Percentiles rank a stretch among this genome's conserved stretches.
phyloP scores from a whole-genome alignment of 2,888 invertebrate genomes.

The Sarcophaga variegata region DNA sequence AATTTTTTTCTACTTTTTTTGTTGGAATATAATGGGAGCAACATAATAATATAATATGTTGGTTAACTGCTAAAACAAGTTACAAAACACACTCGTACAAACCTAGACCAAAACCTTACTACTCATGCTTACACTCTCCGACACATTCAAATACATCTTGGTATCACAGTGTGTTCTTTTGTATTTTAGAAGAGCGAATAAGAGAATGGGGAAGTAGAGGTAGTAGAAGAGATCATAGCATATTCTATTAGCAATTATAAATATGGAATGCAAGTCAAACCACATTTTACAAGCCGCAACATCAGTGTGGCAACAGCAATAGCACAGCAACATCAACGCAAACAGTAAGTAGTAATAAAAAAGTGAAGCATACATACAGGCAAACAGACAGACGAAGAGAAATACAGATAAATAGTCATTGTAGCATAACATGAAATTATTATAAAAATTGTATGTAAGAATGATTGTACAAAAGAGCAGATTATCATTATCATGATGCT shows the following conservation, averaged over 20 bases:
- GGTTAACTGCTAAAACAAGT: slow-evolving; percentile 16
- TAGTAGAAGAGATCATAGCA: slow-evolving; percentile 72
- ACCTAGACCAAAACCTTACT: slow-evolving; percentile 4
- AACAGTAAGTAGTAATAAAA: background rate
- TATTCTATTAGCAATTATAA: slow-evolving; percentile 81
- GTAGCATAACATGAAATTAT: background rate
- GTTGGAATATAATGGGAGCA: slow-evolving; percentile 32
- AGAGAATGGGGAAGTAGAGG: too few relatives aligned
- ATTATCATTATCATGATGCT: slow-evolving; percentile 60
- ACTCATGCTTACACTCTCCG: background rate
- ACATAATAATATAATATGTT: slow-evolving; percentile 50
- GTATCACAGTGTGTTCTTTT: slow-evolving; percentile 16
- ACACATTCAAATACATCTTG: background rate
- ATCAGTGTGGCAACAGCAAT: background rate
- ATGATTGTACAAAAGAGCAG: slow-evolving; percentile 42
- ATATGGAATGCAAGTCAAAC: slow-evolving; percentile 70
- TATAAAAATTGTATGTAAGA: slow-evolving; percentile 2
- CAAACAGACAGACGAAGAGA: background rate
- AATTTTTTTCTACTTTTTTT: slow-evolving; percentile 28
- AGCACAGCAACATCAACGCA: too few relatives aligned
- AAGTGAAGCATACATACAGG: background rate
- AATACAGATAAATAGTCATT: background rate
- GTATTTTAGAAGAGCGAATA: slow-evolving; percentile 17
- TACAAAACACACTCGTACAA: background rate
- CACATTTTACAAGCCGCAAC: slow-evolving; percentile 38